Evolutionary conservation across 92 coral and sea anemone species (phyloP), one percentile per base, ranked within the genome.

Genomic region (Umimayanthus chanpuru): DNA sequence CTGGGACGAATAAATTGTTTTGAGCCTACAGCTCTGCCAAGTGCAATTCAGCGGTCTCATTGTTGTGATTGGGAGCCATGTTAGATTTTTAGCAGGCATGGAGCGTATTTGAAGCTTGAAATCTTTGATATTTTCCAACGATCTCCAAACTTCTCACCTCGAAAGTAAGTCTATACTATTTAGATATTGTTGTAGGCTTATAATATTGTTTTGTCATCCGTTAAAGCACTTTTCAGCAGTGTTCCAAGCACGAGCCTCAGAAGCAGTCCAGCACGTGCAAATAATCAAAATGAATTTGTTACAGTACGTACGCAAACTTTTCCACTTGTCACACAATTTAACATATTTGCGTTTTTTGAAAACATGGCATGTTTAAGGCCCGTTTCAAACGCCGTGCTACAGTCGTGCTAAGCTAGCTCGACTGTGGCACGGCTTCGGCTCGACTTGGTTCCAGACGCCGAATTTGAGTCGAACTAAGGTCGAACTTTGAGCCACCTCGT

Each of bases 11-110:
- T 71, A 15, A 10, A 11, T 21, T 11, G 50, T 11, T 47, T 64
- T 64, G 87, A 68, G 87, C 65, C 25, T 8, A 44, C 77, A 47
- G 77, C 25, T 29, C 49, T 4, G 16, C 8, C 28, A 8, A 56
- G 32, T 4, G 58, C 71, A 28, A 67, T 5, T 30, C 86, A 81
- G 86, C 86, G 86, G 86, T 81, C 61, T 4, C 25, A 9, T 28
- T 61, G 68, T 61, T 75, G 79, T 39, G 12, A 43, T 32, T 73
- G 43, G 77, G 39, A 16, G 77, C 49, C 79, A 75, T 39, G 50
- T 75, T 39, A 50, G 76, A 20, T 39, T 40, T 73, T 28, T 0
- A 11, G 36, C 36, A 15, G 1, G 25, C 79, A 75, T 39, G 44
- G 5, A 75, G 26, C 0, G 47, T 14, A 16, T 75, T 75, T 18